Evolutionary conservation across 2,888 invertebrate species (phyloP), one percentile per base, ranked within the genome.

Genomic region (Lepidocyrtinus sp.): DNA sequence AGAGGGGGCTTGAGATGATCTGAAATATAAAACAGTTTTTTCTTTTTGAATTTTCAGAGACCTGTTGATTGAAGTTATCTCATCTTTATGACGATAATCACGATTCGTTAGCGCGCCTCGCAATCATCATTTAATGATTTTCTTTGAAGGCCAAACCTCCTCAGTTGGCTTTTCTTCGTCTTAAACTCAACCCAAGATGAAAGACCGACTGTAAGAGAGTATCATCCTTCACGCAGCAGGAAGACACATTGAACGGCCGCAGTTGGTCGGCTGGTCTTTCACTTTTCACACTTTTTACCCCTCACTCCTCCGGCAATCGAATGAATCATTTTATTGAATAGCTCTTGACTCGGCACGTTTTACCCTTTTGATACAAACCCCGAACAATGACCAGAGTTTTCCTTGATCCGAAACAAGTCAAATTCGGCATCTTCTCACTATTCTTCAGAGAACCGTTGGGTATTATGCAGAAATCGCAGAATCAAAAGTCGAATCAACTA

Each of bases 51-150:
- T 50, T 12, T 50, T 50, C 50, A 50, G 50, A 50, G 50, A 50
- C n/a, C 50, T 50, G 50, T 50, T 50, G 50, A 50, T 50, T 50
- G 50, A 50, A 50, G 50, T 17, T 17, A 50, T 50, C 50, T 50
- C 50, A 50, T 50, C 50, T 50, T 50, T 50, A 50, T 50, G 50
- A 50, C 50, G 50, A 50, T 50, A 50, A 50, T 50, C 50, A 50
- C 50, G 50, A 50, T 50, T 50, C 50, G 2, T 12, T 50, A 7
- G 50, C 17, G 50, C 50, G 17, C 50, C 17, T 17, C 50, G 17
- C 50, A 50, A 50, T 50, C 50, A 50, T 17, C 50, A 50, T 50
- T 50, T 2, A 50, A 50, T 1, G 17, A 12, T 1, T 50, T 50
- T 17, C 12, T 17, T 1, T n/a, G 50, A 50, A 50, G 50, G 15